Percentiles rank a stretch among this genome's conserved stretches.
These are phyloP conservation scores for Enteromius afrohamiltoni DNA, from an alignment of 2,797 vertebrate species.

Conservation along the genomic window DNA sequence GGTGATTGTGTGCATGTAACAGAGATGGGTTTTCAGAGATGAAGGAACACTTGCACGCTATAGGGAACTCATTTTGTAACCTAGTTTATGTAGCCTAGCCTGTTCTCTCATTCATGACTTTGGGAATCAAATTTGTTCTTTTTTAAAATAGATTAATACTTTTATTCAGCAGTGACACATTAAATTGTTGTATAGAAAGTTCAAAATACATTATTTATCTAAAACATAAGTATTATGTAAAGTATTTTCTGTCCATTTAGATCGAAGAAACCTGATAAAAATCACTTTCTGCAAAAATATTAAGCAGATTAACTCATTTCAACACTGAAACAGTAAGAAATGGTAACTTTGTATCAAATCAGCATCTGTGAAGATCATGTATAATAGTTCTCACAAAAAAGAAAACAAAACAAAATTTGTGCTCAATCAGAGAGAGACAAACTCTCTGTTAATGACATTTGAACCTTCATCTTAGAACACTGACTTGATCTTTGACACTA, in stretches of 20 bases:
- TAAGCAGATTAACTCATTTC: not conserved
- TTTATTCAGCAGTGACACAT: not conserved
- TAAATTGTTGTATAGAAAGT: not conserved
- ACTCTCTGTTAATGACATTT: not conserved
- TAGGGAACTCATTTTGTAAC: not conserved
- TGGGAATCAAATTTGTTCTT: not conserved
- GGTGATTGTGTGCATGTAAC: not conserved
- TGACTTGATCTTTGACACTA: conserved; percentile 14
- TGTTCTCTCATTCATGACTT: not conserved
- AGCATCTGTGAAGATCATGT: not conserved
- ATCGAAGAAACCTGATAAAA: not conserved
- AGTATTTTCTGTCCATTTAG: not conserved
- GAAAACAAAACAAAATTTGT: no score
- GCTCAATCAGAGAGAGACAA: not conserved
- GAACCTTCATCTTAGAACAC: not conserved
- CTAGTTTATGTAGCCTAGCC: not conserved
- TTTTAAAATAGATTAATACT: not conserved
- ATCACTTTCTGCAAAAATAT: not conserved
- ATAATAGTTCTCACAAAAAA: no score
- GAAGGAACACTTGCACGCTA: not conserved
- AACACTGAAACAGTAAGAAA: not conserved
- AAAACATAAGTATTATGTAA: not conserved
- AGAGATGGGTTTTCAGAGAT: not conserved
- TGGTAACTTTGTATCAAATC: not conserved
- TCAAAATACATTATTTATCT: not conserved